A percentile compares a stretch with the other conserved stretches of the same genome.
These are phyloP conservation scores for Pandemis cinnamomeana DNA, from an alignment of 2,888 invertebrate species.

Conservation along the genomic window DNA sequence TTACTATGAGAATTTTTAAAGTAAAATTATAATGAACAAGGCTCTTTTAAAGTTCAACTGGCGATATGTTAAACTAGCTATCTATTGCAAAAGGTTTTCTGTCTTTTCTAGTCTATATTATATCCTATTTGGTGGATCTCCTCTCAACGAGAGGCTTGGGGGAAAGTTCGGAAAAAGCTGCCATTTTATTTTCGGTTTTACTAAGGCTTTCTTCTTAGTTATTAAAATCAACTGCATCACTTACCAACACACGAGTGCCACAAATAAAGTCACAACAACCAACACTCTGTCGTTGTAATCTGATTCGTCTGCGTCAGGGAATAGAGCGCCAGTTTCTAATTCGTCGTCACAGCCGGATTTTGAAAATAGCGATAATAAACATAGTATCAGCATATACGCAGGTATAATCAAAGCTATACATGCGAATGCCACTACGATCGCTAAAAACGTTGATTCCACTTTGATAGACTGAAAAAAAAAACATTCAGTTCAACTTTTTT, in stretches of 20 bases:
- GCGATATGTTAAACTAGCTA: no score
- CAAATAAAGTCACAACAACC: conserved; percentile 68
- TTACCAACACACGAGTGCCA: conserved; percentile 77
- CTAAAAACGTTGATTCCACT: conserved; percentile 88
- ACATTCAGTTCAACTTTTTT: conserved; percentile 8
- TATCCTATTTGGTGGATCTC: no score
- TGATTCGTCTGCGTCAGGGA: conserved; percentile 67
- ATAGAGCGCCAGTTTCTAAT: conserved; percentile 73
- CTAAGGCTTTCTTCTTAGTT: not conserved
- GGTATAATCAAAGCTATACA: conserved; percentile 87
- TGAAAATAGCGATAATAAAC: conserved; percentile 82
- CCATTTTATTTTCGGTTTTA: no score
- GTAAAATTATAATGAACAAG: no score
- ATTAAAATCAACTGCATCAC: conserved; percentile 44
- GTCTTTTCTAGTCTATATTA: no score
- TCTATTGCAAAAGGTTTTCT: no score
- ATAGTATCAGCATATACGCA: conserved; percentile 77
- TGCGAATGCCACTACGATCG: conserved; percentile 85
- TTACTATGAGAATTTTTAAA: no score
- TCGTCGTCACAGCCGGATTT: conserved; percentile 70
- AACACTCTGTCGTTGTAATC: conserved; percentile 73
- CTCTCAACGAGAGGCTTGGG: no score
- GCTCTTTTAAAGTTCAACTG: no score
- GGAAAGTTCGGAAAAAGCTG: not conserved
- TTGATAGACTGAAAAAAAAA: conserved; percentile 85